Evolutionary conservation across 2,888 invertebrate species (phyloP), one percentile per base, ranked within the genome.

Genomic region (Melolontha melolontha): DNA sequence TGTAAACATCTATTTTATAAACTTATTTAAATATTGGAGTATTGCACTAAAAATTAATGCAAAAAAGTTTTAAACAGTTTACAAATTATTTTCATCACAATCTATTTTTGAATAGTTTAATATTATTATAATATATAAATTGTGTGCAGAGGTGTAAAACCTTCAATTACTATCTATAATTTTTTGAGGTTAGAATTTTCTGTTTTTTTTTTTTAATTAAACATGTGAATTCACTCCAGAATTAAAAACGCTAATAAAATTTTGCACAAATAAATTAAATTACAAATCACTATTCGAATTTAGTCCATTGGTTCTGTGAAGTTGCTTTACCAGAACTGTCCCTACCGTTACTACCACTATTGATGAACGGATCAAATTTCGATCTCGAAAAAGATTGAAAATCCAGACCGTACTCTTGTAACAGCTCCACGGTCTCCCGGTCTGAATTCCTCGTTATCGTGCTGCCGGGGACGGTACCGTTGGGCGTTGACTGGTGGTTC

Each of bases 341-440:
- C 59, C 77, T 72, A 6, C 34, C 34, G 7, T 34, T 34, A 47
- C 77, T 79, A 73, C 83, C 41, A 42, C 14, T 62, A 27, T 14
- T 42, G 17, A 51, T 50, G 39, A 62, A 84, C 17, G 82, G 77
- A 71, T 80, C 84, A 78, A 79, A 84, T 64, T 80, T 80, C 63
- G 84, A 77, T 70, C 76, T 83, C n/a, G 75, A 69, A 71, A 80
- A 79, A 72, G 83, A 87, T 73, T 87, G 85, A 79, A 92, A 91
- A 82, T 92, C 90, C 73, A 92, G 83, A 64, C 92, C 92, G 77
- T 92, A 92, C 76, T 92, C 92, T 76, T 90, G 88, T 71, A 92
- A 85, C 65, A 92, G 84, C 78, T 91, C 91, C 77, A 88, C 87
- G 76, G 91, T 91, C 68, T 86, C 84, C 50, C 82, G 75, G 69